Evolutionary conservation across 1,140 invertebrate genomes (phyloP), one percentile per base, ranked within the genome.

Genomic region (Ephestia elutella): DNA sequence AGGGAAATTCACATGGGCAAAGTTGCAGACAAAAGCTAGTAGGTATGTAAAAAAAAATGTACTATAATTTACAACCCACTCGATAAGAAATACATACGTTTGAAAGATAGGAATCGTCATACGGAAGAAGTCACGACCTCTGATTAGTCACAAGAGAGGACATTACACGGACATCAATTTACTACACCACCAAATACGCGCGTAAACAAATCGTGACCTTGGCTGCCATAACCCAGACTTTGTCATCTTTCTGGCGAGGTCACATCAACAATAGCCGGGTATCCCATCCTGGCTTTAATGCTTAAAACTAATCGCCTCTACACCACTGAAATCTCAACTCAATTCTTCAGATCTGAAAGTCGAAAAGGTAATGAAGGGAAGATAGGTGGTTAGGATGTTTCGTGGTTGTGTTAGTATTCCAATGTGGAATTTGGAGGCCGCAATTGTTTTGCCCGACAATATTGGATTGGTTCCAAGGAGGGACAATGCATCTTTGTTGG

Each of bases 401-500:
- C 28, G 56, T 11, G 18, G 15, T 38, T 28, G 57, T 51, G 4
- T 5, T 32, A 38, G 58, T 77, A 82, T 81, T 83, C 80, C 80
- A 82, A 86, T 86, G 79, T 71, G 79, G 80, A 80, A 86, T 86
- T 86, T 83, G 80, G 80, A 83, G 80, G 82, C 77, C 81, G 62
- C 68, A 64, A 74, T 78, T 73, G 71, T 75, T 66, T 60, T 65
- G 74, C 63, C 66, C 74, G 77, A 80, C 78, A 86, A 80, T 86
- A 81, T 86, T 86, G 82, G 82, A 86, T 81, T 79, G 60, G 76
- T 80, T 86, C 82, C 82, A 86, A 83, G 67, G 60, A 77, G 70
- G 70, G 68, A 86, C 82, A 86, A 84, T 86, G 80, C 79, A 80
- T 76, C 73, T 80, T 84, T 84, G 81, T 86, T 82, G 73, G 13